A percentile compares a stretch with the other conserved stretches of the same genome.
Conservation (phyloP, 2,113 vertebrate species). For the Tachysurus vachellii region DNA sequence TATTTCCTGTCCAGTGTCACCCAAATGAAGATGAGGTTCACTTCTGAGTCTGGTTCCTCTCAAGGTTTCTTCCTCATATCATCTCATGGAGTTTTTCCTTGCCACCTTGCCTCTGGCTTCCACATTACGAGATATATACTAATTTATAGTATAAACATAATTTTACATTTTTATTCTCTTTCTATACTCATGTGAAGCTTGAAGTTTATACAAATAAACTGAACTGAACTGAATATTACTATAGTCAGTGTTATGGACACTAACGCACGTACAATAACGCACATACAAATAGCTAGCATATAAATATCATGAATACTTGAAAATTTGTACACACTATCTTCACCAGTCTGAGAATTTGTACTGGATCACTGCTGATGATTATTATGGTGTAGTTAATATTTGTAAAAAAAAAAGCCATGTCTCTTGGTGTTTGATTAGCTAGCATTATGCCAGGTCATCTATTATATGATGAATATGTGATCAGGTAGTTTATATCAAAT, state of each 20-base stretch:
- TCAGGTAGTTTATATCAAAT: neutral
- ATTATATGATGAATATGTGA: neutral
- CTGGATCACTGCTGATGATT: neutral
- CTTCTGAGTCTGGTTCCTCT: no score
- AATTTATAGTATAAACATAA: no score
- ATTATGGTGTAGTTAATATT: neutral
- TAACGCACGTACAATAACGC: neutral
- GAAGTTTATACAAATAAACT: no score
- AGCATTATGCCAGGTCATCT: neutral
- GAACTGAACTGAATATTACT: neutral
- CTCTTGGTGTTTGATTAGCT: neutral
- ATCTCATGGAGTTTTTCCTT: no score
- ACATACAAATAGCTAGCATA: neutral
- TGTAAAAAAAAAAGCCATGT: neutral
- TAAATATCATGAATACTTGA: neutral
- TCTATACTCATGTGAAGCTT: no score
- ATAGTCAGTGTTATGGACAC: neutral
- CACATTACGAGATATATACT: no score
- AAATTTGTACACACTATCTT: neutral
- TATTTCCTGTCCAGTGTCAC: no score
- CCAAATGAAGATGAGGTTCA: no score
- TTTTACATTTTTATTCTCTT: no score
- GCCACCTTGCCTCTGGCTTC: no score
- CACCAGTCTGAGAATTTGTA: neutral
- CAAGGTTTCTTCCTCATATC: no score